Percentiles rank a stretch among this genome's conserved stretches.
Conservation (phyloP, 2,113 vertebrate genomes). For the Erythrocercus mccallii region DNA sequence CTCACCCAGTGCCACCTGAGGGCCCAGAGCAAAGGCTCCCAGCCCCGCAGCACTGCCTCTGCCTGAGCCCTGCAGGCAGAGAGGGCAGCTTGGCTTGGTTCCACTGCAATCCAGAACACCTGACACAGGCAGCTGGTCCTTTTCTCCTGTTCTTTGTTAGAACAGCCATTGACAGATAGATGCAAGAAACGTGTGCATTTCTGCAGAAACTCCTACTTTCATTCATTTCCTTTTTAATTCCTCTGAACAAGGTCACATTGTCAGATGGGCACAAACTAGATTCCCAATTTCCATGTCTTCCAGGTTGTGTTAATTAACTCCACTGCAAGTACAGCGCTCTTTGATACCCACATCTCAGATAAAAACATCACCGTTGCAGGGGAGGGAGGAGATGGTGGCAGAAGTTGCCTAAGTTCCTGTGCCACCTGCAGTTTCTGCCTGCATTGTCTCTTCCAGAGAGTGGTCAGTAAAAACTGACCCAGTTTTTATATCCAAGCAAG, state of each 20-base stretch:
- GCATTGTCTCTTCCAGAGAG: not conserved
- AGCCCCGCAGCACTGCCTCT: not conserved
- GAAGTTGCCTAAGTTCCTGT: not conserved
- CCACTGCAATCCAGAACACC: not conserved
- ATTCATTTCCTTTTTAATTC: not conserved
- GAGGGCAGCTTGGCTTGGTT: not conserved
- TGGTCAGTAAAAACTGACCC: not conserved
- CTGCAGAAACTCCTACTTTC: not conserved
- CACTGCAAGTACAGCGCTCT: not conserved
- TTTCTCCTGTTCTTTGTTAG: not conserved
- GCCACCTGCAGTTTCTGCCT: not conserved
- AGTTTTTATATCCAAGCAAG: not conserved
- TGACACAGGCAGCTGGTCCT: not conserved
- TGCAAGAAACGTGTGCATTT: not conserved
- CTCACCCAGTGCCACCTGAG: not conserved
- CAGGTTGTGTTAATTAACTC: constrained; percentile 10
- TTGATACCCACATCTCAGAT: not conserved
- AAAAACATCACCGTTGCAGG: not conserved
- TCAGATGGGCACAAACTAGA: not conserved
- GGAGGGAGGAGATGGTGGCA: not conserved
- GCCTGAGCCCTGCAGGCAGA: not conserved
- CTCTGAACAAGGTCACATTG: not conserved
- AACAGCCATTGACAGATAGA: not conserved
- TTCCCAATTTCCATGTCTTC: not conserved
- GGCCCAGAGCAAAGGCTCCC: not conserved